Evolutionary conservation across 2,113 vertebrate genomes (phyloP), one percentile per base, ranked within the genome.

Genomic region (Apteryx owenii): DNA sequence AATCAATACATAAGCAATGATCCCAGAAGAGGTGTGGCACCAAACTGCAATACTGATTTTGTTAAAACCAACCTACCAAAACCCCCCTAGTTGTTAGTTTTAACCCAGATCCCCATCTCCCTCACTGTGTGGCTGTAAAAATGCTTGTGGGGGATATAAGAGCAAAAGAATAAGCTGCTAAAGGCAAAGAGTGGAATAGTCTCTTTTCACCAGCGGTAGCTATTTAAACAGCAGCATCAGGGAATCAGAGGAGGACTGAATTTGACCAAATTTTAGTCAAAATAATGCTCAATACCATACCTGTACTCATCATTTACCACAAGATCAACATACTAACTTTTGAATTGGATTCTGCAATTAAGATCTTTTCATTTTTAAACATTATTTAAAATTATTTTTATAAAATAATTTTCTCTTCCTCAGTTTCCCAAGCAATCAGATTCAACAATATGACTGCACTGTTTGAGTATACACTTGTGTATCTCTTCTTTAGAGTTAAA

Each of bases 141-240:
- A 53, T 2, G 0, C 16, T 66, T 68, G 28, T 61, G 65, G 31
- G 13, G 71, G 0, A 0, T 3, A 8, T 82, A 14, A 77, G 40
- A 85, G 46, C 22, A 48, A 81, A 3, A 36, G 36, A 77, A 85
- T 29, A 69, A 71, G 53, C 23, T 4, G 2, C 20, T 31, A 36
- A 1, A 66, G 2, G 17, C 11, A 83, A 29, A 22, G 15, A 81
- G 33, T 0, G 8, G 53, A 70, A 64, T 19, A 33, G 31, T 4
- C 69, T 68, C 65, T 51, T 48, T 48, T 12, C 23, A 44, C 10
- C 10, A 31, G 42, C 18, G 18, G 23, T 8, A 76, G 42, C 40
- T 29, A 69, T 46, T 50, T 72, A 50, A 83, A 79, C 26, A 81
- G 4, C 31, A 44, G 4, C 18, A 77, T 22, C 26, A 51, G 14